These are phyloP conservation scores for Melanotaenia duboulayi DNA, from an alignment of 2,113 vertebrate species.

Conservation along the genomic window DNA sequence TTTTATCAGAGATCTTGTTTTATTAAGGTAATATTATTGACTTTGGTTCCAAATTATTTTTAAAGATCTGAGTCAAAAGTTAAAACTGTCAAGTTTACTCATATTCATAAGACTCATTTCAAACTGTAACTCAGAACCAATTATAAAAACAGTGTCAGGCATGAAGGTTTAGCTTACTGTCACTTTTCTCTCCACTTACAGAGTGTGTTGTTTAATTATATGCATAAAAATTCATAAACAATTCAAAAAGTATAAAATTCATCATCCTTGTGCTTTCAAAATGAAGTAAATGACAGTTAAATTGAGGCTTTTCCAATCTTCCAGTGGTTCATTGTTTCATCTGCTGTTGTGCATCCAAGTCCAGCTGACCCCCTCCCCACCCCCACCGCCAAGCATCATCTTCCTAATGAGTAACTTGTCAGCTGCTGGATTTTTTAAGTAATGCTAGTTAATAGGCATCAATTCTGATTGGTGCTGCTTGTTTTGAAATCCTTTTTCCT, in stretches of 20 bases:
- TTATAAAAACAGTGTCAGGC: conserved; percentile 34
- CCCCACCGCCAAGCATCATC: conserved; percentile 68
- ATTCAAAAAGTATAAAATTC: conserved; percentile 46
- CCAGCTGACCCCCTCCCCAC: conserved; percentile 57
- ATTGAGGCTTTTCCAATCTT: conserved; percentile 67
- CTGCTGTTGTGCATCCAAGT: conserved; percentile 63
- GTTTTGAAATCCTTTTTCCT: conserved; percentile 53
- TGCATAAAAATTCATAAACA: conserved; percentile 27
- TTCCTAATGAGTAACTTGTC: conserved; percentile 76
- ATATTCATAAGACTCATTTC: conserved; percentile 23
- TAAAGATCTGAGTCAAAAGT: no score
- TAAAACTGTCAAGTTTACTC: conserved; percentile 18
- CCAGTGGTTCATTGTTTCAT: conserved; percentile 73
- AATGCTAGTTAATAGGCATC: conserved; percentile 62
- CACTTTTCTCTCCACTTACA: conserved; percentile 9
- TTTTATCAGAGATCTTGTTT: neutral
- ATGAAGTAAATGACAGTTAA: conserved; percentile 65
- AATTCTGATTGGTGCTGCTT: conserved; percentile 74
- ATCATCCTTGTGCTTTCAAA: conserved; percentile 58
- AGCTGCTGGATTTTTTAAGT: conserved; percentile 65
- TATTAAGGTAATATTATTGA: neutral
- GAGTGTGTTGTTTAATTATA: conserved; percentile 40
- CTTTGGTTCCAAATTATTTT: no score
- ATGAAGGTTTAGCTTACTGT: conserved; percentile 39
- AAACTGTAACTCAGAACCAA: conserved; percentile 23